Conservation (phyloP, 2,888 invertebrate species). For the Drosophila affinis region DNA sequence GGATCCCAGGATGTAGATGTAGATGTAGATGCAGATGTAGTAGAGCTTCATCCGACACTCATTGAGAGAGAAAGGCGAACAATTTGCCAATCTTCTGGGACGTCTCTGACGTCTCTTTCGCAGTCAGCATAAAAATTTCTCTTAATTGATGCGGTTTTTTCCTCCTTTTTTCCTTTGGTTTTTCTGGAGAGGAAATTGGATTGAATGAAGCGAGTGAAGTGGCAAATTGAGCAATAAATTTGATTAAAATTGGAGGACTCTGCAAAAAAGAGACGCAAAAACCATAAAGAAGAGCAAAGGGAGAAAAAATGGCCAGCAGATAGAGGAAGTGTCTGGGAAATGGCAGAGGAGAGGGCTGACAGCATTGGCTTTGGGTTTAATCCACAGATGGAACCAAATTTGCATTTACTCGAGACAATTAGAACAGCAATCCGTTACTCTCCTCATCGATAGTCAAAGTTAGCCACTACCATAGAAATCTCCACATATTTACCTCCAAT, state of each 20-base stretch:
- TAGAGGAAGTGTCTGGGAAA: background rate
- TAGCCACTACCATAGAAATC: background rate
- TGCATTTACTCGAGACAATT: conserved; percentile 11
- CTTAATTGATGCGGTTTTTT: conserved; percentile 51
- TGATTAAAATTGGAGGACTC: conserved; percentile 41
- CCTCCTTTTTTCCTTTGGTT: background rate
- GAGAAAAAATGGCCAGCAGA: background rate
- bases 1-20: too few relatives aligned
- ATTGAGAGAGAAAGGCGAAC: conserved; percentile 30
- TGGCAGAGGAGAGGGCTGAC: background rate
- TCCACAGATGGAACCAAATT: background rate
- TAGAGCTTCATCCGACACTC: background rate
- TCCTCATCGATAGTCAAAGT: too few relatives aligned
- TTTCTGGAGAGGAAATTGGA: conserved; percentile 25
- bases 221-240: conserved; percentile 51
- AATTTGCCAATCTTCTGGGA: conserved; percentile 35
- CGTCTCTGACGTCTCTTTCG: conserved; percentile 5
- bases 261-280: background rate
- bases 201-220: conserved; percentile 43
- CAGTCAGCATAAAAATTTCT: conserved; percentile 38
- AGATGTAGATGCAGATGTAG: too few relatives aligned
- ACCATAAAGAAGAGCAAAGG: background rate
- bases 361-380: background rate
- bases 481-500: conserved; percentile 16
- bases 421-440: background rate